Evolutionary conservation across 1,140 invertebrate genomes (phyloP), one percentile per base, ranked within the genome.

Genomic region (Aphelenchoides fujianensis): DNA sequence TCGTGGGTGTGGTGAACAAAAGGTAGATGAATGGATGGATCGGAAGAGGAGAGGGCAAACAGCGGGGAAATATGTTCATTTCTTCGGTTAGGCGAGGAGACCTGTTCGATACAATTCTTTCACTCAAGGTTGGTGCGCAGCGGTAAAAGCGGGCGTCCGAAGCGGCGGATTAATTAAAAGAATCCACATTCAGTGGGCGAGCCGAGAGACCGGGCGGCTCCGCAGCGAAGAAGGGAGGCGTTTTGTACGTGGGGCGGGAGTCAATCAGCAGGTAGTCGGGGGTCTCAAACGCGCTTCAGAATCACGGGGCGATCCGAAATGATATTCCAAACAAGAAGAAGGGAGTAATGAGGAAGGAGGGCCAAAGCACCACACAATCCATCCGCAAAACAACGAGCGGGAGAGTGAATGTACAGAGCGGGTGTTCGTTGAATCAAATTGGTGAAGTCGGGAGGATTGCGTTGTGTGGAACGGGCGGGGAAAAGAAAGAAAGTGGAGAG

Each of bases 331-430:
- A 48, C 12, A 23, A 48, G 12, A 48, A 48, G 12, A 48, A 48
- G 41, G 12, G 41, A 16, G 41, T 48, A 16, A 48, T n/a, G n/a
- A n/a, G n/a, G n/a, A n/a, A n/a, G n/a, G n/a, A n/a, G n/a, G n/a
- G n/a, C n/a, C 12, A 48, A 48, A 48, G 41, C 41, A 48, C 41
- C 23, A 48, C 41, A 23, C 41, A 48, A 48, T 48, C 41, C 12
- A 48, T 48, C 41, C 12, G 23, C 41, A 48, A 48, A 48, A 48
- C 12, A 16, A 48, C 41, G 41, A 48, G 23, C 12, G 23, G 12
- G 41, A 48, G 41, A 48, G 41, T 48, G 41, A 48, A 48, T 48
- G 41, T 48, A 16, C 41, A 48, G 41, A n/a, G n/a, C n/a, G n/a
- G n/a, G n/a, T n/a, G n/a, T 48, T 23, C 12, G 41, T 48, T 16